Evolutionary conservation across 2,797 vertebrate species (phyloP).

Genomic region (Masticophis lateralis): DNA sequence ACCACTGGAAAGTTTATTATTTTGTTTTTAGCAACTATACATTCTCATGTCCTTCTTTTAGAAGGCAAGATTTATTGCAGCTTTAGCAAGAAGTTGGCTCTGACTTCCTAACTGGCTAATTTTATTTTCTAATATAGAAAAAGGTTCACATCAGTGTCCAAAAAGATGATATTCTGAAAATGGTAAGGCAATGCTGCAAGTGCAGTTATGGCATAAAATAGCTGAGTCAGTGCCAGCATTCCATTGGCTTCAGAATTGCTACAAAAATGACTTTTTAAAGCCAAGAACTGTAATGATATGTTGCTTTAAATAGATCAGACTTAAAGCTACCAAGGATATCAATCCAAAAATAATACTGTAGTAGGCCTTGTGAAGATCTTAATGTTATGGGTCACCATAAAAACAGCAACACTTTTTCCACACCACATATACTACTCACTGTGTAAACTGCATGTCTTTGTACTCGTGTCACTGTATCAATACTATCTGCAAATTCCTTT

Average conservation of each 20-base stretch:
- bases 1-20: neutral
- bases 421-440: constrained; percentile 17
- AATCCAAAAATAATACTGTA: constrained; percentile 59
- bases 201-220: constrained; percentile 23
- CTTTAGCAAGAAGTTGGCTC: constrained; percentile 9
- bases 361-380: constrained; percentile 41
- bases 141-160: constrained; percentile 33
- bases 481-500: constrained; percentile 18
- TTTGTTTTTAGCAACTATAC: neutral
- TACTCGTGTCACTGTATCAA: neutral
- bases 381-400: constrained; percentile 31
- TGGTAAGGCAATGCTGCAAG: constrained; percentile 22
- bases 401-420: constrained; percentile 19
- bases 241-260: constrained; percentile 46
- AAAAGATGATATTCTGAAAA: constrained; percentile 40
- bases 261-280: constrained; percentile 46
- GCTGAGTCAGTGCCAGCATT: constrained; percentile 44
- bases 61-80: neutral
- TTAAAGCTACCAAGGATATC: constrained; percentile 55
- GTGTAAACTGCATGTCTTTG: constrained; percentile 6
- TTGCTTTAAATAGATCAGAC: constrained; percentile 59
- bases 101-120: constrained; percentile 25
- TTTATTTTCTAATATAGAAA: constrained; percentile 44
- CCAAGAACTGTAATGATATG: constrained; percentile 44
- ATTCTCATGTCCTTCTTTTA: constrained; percentile 4